Conservation (phyloP, 1,140 invertebrate genomes). For the Chionoecetes opilio region DNA sequence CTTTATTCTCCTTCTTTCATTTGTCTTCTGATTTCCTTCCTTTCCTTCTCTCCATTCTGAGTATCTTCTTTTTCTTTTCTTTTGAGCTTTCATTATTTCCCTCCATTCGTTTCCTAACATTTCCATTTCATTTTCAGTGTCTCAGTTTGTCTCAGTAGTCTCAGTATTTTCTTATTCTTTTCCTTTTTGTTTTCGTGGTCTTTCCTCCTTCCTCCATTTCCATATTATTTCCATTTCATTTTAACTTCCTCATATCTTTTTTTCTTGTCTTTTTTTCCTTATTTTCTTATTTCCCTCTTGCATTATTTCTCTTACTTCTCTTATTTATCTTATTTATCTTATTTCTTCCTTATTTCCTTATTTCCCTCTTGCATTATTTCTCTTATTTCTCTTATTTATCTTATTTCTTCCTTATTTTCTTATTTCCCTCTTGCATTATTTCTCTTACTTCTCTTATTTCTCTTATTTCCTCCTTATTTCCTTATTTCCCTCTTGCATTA, state of each 20-base stretch:
- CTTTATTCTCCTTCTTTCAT: no score
- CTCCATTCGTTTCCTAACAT: no score
- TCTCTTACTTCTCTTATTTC: not conserved
- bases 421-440: not conserved
- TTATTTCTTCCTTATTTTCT: no score
- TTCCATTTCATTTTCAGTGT: no score
- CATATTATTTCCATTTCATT: not conserved
- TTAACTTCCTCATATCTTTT: not conserved
- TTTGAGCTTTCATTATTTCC: no score
- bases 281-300: no score
- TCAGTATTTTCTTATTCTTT: not conserved
- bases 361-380: no score
- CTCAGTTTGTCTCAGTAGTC: no score
- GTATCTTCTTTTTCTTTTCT: no score
- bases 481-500: not conserved
- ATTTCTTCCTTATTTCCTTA: no score
- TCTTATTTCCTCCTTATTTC: not conserved
- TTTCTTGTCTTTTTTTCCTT: not conserved
- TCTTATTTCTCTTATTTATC: no score
- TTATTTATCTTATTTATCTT: not conserved
- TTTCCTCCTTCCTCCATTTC: not conserved
- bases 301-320: not conserved
- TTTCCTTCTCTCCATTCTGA: no score
- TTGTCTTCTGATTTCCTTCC: not conserved
- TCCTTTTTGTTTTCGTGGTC: not conserved